A percentile compares a stretch with the other conserved stretches of the same genome.
These are phyloP conservation scores for Oncorhynchus clarkii DNA, from an alignment of 2,113 vertebrate genomes.

Conservation along the genomic window DNA sequence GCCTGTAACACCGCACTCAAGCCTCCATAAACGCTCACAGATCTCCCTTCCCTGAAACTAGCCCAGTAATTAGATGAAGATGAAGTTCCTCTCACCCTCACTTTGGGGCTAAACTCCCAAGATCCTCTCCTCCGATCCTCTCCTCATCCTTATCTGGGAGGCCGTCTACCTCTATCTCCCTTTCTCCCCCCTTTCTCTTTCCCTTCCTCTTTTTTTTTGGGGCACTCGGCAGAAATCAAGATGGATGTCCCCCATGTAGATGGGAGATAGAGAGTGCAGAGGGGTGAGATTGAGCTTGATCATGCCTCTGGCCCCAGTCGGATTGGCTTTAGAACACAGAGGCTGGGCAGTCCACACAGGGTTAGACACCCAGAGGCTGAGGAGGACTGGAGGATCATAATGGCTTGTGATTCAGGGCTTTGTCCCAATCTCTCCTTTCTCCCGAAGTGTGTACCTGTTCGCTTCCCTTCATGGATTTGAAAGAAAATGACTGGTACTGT, in stretches of 20 bases:
- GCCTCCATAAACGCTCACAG: slow-evolving; percentile 32
- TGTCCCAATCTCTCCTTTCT: no score
- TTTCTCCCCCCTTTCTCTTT: slow-evolving; percentile 22
- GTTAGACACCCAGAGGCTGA: not conserved
- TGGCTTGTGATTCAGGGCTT: no score
- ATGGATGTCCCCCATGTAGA: slow-evolving; percentile 56
- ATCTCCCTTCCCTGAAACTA: slow-evolving; percentile 41
- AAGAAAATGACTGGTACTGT: no score
- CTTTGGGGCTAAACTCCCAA: slow-evolving; percentile 36
- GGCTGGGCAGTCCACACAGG: not conserved
- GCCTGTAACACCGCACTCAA: slow-evolving; percentile 33
- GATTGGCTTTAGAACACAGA: slow-evolving; percentile 30
- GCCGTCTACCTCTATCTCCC: not conserved
- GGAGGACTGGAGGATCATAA: not conserved
- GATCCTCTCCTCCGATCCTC: slow-evolving; percentile 51
- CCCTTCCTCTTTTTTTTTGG: slow-evolving; percentile 28
- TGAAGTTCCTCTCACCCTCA: slow-evolving; percentile 57
- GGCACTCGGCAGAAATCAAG: slow-evolving; percentile 67
- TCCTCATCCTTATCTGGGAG: slow-evolving; percentile 44
- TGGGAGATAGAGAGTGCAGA: slow-evolving; percentile 47
- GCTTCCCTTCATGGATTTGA: no score
- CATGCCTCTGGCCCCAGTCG: slow-evolving; percentile 23
- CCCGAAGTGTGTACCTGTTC: no score
- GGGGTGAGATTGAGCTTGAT: slow-evolving; percentile 53
- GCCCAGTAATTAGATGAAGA: slow-evolving; percentile 70